phyloP scores from a whole-genome alignment of 2,888 invertebrate species.

The Gasteruption jaculator region DNA sequence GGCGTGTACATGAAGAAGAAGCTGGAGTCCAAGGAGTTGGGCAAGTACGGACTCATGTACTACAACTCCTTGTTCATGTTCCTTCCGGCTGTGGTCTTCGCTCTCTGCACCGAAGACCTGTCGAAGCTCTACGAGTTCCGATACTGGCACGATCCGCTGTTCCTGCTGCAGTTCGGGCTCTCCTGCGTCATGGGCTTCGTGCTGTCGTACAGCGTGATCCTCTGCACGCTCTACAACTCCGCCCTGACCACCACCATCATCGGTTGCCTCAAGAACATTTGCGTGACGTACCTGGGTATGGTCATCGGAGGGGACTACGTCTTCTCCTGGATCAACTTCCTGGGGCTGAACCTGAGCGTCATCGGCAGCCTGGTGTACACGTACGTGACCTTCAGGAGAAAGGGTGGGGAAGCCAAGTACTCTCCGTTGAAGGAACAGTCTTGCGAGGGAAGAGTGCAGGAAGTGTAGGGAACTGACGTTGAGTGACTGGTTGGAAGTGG shows the following conservation, averaged over 20 bases:
- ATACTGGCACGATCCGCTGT: constrained; percentile 72
- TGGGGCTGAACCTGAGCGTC: constrained; percentile 93
- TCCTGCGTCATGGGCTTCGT: constrained; percentile 98
- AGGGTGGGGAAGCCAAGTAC: constrained; percentile 50
- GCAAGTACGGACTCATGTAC: constrained; percentile 89
- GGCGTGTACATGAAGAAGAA: constrained; percentile 97
- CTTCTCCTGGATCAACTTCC: constrained; percentile 90
- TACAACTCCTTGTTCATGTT: constrained; percentile 91
- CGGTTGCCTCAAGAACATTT: constrained; percentile 95
- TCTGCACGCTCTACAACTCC: constrained; percentile 95
- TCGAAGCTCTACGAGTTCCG: constrained; percentile 62
- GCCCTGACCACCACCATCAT: constrained; percentile 98
- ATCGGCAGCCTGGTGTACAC: constrained; percentile 81
- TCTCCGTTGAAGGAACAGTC: constrained; percentile 33
- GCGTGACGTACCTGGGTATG: constrained; percentile 98
- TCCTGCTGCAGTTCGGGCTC: constrained; percentile 75
- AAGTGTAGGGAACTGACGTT: too few relatives aligned
- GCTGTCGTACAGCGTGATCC: constrained; percentile 88
- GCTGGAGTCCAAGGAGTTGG: constrained; percentile 86
- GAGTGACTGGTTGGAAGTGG: too few relatives aligned
- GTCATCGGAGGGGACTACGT: constrained; percentile 97
- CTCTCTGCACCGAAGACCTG: constrained; percentile 74
- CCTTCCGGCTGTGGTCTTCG: constrained; percentile 66
- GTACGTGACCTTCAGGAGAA: constrained; percentile 76
- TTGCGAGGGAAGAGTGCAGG: constrained; percentile 42